These are phyloP conservation scores for Cephalopterus ornatus DNA, from an alignment of 2,113 vertebrate genomes.

Conservation along the genomic window DNA sequence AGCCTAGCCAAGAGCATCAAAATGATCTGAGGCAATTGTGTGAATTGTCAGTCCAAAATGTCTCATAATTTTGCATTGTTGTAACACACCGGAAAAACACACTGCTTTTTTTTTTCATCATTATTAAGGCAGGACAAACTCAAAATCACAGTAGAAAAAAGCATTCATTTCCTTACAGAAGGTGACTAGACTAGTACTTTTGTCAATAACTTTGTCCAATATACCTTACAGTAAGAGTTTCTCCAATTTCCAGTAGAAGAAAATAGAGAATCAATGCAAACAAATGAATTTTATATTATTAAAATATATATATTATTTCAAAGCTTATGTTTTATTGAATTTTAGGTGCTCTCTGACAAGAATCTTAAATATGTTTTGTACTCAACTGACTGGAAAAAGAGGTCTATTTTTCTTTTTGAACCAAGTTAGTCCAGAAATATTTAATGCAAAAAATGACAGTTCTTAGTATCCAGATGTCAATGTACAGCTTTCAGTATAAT, in stretches of 20 bases:
- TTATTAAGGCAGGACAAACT: background rate
- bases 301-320: background rate
- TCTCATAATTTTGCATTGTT: background rate
- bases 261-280: background rate
- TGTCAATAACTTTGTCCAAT: background rate
- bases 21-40: background rate
- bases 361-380: background rate
- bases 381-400: background rate
- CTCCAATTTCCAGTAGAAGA: background rate
- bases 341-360: background rate
- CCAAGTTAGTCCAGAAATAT: background rate
- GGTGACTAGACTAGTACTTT: background rate
- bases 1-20: background rate
- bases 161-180: background rate
- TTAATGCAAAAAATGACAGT: background rate
- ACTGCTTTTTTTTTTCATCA: background rate
- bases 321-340: background rate
- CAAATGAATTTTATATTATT: background rate
- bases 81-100: background rate
- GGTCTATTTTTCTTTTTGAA: background rate
- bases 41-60: accelerated
- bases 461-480: background rate
- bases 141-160: background rate
- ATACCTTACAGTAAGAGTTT: background rate
- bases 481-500: background rate